These are phyloP conservation scores for Melitaea cinxia DNA, from an alignment of 1,140 invertebrate genomes.

Conservation along the genomic window DNA sequence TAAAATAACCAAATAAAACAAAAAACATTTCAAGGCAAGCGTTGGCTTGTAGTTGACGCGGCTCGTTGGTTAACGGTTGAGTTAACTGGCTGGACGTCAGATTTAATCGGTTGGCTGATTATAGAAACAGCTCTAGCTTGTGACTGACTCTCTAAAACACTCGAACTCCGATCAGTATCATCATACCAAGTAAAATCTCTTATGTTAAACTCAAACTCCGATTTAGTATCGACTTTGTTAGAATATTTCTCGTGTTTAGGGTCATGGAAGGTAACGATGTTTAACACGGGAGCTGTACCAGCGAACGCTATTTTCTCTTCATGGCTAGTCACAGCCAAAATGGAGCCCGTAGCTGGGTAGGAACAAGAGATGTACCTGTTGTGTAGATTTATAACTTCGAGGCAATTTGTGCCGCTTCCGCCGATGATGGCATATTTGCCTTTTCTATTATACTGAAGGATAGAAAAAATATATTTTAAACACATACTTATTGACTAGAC, in stretches of 20 bases:
- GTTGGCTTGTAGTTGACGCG: slow-evolving; percentile 16
- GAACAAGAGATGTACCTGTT: slow-evolving; percentile 72
- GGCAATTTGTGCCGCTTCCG: slow-evolving; percentile 71
- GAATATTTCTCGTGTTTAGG: slow-evolving; percentile 69
- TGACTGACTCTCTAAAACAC: not conserved
- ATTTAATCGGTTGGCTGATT: not conserved
- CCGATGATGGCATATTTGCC: slow-evolving; percentile 74
- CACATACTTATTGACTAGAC: too few species aligned
- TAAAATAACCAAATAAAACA: too few species aligned
- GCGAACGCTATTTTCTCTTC: slow-evolving; percentile 66
- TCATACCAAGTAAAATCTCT: slow-evolving; percentile 37
- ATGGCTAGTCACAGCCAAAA: slow-evolving; percentile 60
- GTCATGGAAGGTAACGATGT: slow-evolving; percentile 67
- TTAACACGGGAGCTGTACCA: slow-evolving; percentile 60
- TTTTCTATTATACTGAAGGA: slow-evolving; percentile 71
- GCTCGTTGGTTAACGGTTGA: too few species aligned
- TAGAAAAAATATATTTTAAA: slow-evolving; percentile 14
- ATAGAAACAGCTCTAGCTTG: not conserved
- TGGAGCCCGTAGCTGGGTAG: slow-evolving; percentile 57
- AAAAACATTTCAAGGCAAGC: not conserved
- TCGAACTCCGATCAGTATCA: slow-evolving; percentile 18
- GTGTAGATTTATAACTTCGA: slow-evolving; percentile 76
- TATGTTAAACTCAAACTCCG: slow-evolving; percentile 37
- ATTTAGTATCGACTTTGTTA: slow-evolving; percentile 39
- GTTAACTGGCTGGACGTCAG: too few species aligned